Percentiles rank a stretch among this genome's conserved stretches.
These are phyloP conservation scores for Muntiacus reevesi DNA, from an alignment of 2,113 vertebrate species.

Conservation along the genomic window DNA sequence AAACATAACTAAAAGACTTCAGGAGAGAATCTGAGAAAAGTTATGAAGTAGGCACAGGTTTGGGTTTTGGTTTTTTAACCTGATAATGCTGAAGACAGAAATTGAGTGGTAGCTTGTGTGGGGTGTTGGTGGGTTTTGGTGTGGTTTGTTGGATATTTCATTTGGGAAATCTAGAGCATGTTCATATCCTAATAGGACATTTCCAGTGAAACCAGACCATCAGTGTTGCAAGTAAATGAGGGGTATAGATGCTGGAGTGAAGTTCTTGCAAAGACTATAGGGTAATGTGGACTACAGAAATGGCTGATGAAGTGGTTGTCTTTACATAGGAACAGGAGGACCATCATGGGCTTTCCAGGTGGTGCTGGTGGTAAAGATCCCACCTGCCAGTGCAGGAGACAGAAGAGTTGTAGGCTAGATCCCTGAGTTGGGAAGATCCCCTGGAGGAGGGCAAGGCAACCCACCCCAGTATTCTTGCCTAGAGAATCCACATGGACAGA, in stretches of 20 bases:
- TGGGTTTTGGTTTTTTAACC: neutral
- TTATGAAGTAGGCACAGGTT: neutral
- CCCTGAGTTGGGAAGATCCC: neutral
- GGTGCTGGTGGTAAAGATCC: neutral
- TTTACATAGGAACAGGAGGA: neutral
- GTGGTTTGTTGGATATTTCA: neutral
- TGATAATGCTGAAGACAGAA: neutral
- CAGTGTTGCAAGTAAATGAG: neutral
- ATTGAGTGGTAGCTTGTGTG: neutral
- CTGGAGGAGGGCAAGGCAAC: neutral
- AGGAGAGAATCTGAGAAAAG: neutral
- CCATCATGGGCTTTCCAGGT: neutral
- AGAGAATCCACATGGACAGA: neutral
- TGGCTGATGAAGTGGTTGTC: neutral
- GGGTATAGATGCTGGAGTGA: neutral
- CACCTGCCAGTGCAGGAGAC: neutral
- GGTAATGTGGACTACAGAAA: neutral
- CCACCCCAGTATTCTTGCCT: neutral
- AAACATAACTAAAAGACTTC: neutral
- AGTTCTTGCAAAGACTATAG: neutral
- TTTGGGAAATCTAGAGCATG: neutral
- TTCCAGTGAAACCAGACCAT: neutral
- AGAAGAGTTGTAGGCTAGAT: neutral
- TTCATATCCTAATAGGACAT: neutral
- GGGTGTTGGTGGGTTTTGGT: fast-evolving